These are phyloP conservation scores for Listrodromus nycthemerus DNA, from an alignment of 2,888 invertebrate species.

Conservation along the genomic window DNA sequence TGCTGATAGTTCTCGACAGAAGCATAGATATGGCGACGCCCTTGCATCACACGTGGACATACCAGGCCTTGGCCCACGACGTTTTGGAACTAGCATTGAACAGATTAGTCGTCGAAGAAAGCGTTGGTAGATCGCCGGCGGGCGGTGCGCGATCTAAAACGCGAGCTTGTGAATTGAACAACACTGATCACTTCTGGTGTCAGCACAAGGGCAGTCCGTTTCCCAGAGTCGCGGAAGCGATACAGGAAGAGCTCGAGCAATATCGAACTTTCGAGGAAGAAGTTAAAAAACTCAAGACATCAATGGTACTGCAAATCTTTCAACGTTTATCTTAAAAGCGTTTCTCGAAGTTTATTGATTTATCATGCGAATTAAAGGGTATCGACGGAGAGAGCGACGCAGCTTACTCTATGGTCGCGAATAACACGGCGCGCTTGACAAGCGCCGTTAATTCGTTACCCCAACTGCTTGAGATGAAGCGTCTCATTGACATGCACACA, in stretches of 20 bases:
- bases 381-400: slow-evolving; percentile 95
- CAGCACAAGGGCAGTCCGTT: slow-evolving; percentile 97
- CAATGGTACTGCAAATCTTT: slow-evolving; percentile 88
- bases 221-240: slow-evolving; percentile 98
- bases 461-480: slow-evolving; percentile 98
- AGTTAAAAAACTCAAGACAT: slow-evolving; percentile 96
- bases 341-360: slow-evolving; percentile 6
- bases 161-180: slow-evolving; percentile 95
- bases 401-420: slow-evolving; percentile 94
- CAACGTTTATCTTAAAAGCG: neutral
- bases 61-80: slow-evolving; percentile 99
- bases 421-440: slow-evolving; percentile 96
- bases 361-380: slow-evolving; percentile 85
- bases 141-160: slow-evolving; percentile 91
- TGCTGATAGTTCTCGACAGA: slow-evolving; percentile 96
- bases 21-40: slow-evolving; percentile 99
- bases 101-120: slow-evolving; percentile 90
- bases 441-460: slow-evolving; percentile 98
- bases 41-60: slow-evolving; percentile 99
- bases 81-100: slow-evolving; percentile 96
- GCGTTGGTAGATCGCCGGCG: slow-evolving; percentile 85
- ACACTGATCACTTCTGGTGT: slow-evolving; percentile 96
- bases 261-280: slow-evolving; percentile 98
- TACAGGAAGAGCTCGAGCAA: slow-evolving; percentile 98
- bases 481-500: slow-evolving; percentile 99